A percentile compares a stretch with the other conserved stretches of the same genome.
These are phyloP conservation scores for Incurvaria masculella DNA, from an alignment of 2,888 invertebrate species.

Conservation along the genomic window DNA sequence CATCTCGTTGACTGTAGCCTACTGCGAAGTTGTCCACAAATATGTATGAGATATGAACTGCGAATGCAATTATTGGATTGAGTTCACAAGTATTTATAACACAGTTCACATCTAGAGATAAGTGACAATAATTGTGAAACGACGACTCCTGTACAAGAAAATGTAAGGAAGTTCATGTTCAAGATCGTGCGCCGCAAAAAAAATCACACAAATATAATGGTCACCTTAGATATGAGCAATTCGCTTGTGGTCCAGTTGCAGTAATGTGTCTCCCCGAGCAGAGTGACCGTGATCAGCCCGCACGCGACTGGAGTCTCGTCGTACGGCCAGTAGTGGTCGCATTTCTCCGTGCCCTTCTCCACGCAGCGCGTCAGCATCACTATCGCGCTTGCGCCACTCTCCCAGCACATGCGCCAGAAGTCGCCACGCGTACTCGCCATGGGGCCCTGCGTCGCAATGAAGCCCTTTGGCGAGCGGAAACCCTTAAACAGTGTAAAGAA, in stretches of 20 bases:
- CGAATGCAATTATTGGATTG: too few species aligned
- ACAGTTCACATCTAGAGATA: too few species aligned
- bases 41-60: too few species aligned
- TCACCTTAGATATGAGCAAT: conserved; percentile 82
- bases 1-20: too few species aligned
- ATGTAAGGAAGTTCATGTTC: too few species aligned
- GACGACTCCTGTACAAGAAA: too few species aligned
- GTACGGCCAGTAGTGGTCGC: conserved; percentile 98
- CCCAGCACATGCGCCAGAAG: conserved; percentile 99
- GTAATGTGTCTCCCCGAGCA: conserved; percentile 90
- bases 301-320: conserved; percentile 94
- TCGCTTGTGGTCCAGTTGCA: conserved; percentile 97
- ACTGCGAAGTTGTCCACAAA: too few species aligned
- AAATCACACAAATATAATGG: too few species aligned
- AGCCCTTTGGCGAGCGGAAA: conserved; percentile 93
- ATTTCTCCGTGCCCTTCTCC: conserved; percentile 90
- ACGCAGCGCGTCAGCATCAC: conserved; percentile 97
- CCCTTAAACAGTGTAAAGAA: conserved; percentile 66
- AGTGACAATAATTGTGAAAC: too few species aligned
- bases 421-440: conserved; percentile 96
- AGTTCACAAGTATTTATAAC: too few species aligned
- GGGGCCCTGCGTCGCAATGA: conserved; percentile 97
- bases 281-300: conserved; percentile 93
- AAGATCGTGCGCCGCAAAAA: too few species aligned
- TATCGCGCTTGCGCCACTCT: conserved; percentile 93